Conservation (phyloP, 2,888 invertebrate species). For the Eupithecia inturbata region DNA sequence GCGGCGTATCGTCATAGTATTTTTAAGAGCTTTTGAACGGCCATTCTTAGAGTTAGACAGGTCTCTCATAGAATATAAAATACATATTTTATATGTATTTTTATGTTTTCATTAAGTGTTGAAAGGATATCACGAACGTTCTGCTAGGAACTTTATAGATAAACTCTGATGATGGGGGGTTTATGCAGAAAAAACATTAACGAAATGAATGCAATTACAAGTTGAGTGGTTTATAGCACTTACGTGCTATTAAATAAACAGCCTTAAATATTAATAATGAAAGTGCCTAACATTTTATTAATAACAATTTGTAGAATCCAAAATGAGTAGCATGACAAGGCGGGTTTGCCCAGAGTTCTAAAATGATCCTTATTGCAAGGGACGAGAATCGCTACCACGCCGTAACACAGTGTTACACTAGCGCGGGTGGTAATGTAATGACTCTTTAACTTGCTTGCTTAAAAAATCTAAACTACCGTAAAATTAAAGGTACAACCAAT, state of each 20-base stretch:
- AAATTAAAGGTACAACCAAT: no score
- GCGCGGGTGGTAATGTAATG: no score
- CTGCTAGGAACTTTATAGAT: not conserved
- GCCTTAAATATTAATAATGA: not conserved
- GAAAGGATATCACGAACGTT: not conserved
- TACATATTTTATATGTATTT: not conserved
- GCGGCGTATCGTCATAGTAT: conserved; percentile 50
- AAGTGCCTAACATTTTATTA: not conserved
- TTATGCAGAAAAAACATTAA: not conserved
- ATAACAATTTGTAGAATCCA: not conserved
- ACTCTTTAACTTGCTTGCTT: no score
- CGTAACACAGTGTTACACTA: no score
- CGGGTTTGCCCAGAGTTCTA: not conserved
- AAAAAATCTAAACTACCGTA: no score
- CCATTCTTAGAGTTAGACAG: not conserved
- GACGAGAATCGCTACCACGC: no score
- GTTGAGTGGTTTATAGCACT: conserved; percentile 22
- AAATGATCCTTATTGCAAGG: no score
- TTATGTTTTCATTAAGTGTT: not conserved
- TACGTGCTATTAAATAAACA: conserved; percentile 2
- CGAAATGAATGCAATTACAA: conserved; percentile 19
- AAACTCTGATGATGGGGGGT: conserved; percentile 8
- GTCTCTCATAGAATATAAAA: not conserved
- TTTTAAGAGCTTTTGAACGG: conserved; percentile 23
- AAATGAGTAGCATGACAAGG: not conserved